These are phyloP conservation scores for Lepidocyrtoides sp. DNA, from an alignment of 2,888 invertebrate species.

Conservation along the genomic window DNA sequence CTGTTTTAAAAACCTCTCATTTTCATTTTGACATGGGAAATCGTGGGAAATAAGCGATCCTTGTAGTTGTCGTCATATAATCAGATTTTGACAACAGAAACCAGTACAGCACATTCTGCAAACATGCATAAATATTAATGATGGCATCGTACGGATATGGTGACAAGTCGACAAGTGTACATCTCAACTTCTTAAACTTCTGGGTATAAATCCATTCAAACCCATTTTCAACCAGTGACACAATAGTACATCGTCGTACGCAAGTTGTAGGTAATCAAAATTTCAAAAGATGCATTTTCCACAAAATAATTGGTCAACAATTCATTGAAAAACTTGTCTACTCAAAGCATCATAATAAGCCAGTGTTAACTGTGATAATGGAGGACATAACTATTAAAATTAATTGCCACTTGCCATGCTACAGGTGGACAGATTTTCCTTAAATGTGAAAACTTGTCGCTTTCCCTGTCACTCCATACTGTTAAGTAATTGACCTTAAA, in stretches of 20 bases:
- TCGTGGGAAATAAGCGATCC: conserved; percentile 67
- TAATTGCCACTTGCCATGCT: conserved; percentile 9
- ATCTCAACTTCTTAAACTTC: not conserved
- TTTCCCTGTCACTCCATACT: conserved; percentile 28
- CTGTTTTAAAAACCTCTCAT: conserved; percentile 43
- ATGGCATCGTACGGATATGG: no score
- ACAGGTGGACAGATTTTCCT: conserved; percentile 8
- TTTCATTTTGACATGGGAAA: conserved; percentile 65
- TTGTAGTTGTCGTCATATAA: no score
- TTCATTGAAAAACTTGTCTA: not conserved
- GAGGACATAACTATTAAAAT: not conserved
- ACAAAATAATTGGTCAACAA: not conserved
- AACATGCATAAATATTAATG: not conserved
- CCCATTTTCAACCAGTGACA: no score
- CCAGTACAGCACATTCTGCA: not conserved
- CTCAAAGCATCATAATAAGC: not conserved
- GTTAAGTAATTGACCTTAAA: conserved; percentile 26
- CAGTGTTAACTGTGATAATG: not conserved
- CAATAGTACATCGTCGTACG: not conserved
- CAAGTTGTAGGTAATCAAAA: not conserved
- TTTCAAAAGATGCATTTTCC: not conserved
- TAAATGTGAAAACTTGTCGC: conserved; percentile 19
- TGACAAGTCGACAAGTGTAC: no score
- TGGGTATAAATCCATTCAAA: no score
- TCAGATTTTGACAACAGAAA: not conserved